Conservation (phyloP, 2,797 vertebrate species). For the Macrochelys suwanniensis region DNA sequence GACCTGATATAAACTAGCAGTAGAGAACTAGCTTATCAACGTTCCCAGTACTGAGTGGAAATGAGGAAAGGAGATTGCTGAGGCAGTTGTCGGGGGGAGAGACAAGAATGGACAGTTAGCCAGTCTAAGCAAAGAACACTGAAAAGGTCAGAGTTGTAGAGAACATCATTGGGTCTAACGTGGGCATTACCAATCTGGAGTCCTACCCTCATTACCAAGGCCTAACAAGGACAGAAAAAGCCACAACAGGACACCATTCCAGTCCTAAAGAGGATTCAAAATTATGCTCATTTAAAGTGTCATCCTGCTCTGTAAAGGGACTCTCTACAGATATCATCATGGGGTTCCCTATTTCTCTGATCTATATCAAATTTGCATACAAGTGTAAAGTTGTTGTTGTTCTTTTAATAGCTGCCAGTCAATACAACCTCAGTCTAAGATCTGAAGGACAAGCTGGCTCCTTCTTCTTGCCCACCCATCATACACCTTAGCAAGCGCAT, state of each 20-base stretch:
- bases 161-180: neutral
- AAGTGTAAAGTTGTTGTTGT: neutral
- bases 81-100: neutral
- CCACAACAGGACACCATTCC: neutral
- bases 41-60: neutral
- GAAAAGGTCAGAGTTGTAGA: conserved; percentile 19
- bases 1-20: conserved; percentile 1
- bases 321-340: neutral
- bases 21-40: neutral
- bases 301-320: neutral
- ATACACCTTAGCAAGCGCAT: neutral
- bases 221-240: neutral
- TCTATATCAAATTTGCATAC: neutral
- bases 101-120: conserved; percentile 29
- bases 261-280: neutral
- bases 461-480: neutral
- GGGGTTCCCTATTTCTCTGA: neutral
- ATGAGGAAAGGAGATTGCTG: neutral
- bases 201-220: neutral
- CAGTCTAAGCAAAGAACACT: conserved; percentile 7
- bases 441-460: neutral
- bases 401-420: neutral
- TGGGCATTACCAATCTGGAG: conserved; percentile 49
- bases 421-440: accelerated
- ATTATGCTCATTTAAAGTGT: neutral